Evolutionary conservation across 2,797 vertebrate genomes (phyloP), one percentile per base, ranked within the genome.

Genomic region (Emys orbicularis): DNA sequence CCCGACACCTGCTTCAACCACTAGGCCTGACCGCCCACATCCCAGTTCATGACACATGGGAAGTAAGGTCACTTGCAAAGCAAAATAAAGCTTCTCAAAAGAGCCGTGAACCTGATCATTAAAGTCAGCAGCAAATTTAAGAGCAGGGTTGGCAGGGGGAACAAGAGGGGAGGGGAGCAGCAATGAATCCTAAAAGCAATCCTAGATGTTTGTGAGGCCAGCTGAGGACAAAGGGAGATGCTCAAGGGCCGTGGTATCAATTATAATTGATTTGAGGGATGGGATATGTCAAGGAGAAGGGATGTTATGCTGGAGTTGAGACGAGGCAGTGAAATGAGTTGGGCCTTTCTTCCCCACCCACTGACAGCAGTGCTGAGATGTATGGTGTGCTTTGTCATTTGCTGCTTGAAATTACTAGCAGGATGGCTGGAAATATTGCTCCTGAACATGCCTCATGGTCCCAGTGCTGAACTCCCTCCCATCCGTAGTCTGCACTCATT

Each of bases 151-250:
- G 81, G 59, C 83, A 88, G 41, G 74, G 44, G 50, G 79, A 50
- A 41, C 2, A 2, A 50, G 65, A 74, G 4, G 61, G 57, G 29
- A 83, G 49, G 72, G 13, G 79, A 50, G 44, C 44, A 61, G 8
- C 44, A 47, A 52, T 27, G 4, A 34, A 77, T 44, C 37, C 37
- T 37, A 1, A 0, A 76, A 87, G 59, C 59, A 50, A 56, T 49
- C 56, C 56, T 3, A 1, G 8, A 5, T 49, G 79, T 84, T 74
- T 0, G 0, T 0, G 0, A 80, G 50, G 50, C 25, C 0, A 1
- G 74, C 10, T 86, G 49, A 81, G 79, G 81, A 54, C 21, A 81
- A 15, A 56, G 74, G 54, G 47, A 54, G 41, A n/a, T 34, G 44
- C 83, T 81, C 50, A 31, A 56, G 61, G 37, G 61, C 47, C 12